These are phyloP conservation scores for Noctua janthe DNA, from an alignment of 2,888 invertebrate species.

Conservation along the genomic window DNA sequence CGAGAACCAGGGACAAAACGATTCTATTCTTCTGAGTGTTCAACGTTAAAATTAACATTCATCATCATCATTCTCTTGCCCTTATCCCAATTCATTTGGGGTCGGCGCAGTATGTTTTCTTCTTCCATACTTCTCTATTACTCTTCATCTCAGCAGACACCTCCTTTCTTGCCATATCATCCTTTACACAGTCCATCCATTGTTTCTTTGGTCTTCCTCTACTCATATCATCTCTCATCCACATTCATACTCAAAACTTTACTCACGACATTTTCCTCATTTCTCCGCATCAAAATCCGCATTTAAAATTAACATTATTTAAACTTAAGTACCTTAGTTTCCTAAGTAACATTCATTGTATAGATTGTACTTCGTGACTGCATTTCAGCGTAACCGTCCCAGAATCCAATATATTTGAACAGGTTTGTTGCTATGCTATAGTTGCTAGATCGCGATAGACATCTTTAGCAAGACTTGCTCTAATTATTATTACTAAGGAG, in stretches of 20 bases:
- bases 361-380: conserved; percentile 38
- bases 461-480: conserved; percentile 43
- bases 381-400: conserved; percentile 33
- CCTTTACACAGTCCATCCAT: too few relatives aligned
- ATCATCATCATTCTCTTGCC: too few relatives aligned
- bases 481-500: conserved; percentile 18
- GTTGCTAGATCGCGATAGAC: conserved; percentile 32
- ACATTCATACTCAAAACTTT: too few relatives aligned
- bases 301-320: background rate
- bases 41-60: background rate
- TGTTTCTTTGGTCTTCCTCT: too few relatives aligned
- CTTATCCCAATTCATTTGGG: too few relatives aligned
- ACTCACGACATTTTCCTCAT: too few relatives aligned
- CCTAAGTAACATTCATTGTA: conserved; percentile 9
- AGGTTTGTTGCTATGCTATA: conserved; percentile 11
- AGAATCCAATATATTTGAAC: conserved; percentile 55
- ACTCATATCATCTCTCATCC: too few relatives aligned
- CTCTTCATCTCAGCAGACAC: too few relatives aligned
- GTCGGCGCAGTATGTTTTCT: too few relatives aligned
- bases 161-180: too few relatives aligned
- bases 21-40: background rate
- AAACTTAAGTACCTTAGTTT: conserved; percentile 1
- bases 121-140: too few relatives aligned
- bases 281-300: too few relatives aligned
- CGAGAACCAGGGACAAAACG: background rate